Base-by-base conservation (phyloP, 92 coral and sea anemone genomes). In the Metridium senile region DNA sequence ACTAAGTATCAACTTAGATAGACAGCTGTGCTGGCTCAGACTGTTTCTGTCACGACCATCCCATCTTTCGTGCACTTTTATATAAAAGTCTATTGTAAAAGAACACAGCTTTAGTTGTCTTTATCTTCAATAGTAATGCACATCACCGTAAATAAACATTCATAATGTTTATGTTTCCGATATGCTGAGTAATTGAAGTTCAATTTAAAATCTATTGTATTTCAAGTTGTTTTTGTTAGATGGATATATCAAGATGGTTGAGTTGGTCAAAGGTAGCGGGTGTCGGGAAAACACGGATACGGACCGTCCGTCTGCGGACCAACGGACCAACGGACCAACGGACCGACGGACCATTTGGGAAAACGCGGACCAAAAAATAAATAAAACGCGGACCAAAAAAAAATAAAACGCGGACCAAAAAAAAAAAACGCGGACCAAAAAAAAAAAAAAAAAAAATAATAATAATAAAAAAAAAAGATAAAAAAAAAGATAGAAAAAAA, bases 181-280 rank as follows among this genome's bases (percentile, higher is more conserved):
- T 63, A 63, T 63, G 69, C 45, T 28, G 69, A 63, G 69, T 62
- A 57, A 58, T 73, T 57, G 64, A 73, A 62, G 64, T 58, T 73
- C 78, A 73, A 58, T 73, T 73, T 73, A 58, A 73, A 73, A 57
- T 73, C 78, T 73, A 73, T 73, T 58, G 64, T 73, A 63, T 58
- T 73, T 43, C 66, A 35, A 73, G 68, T 57, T 73, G 64, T 73
- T 68, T 58, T 73, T 58, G 67, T 73, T 57, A 73, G 78, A 73
- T 73, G 54, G 63, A 57, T 57, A 73, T 73, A 59, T 52, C 49
- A 71, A 59, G 61, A 54, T 39, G 49, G 9, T 2, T 23, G 23
- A 61, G 31, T 1, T 23, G 66, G 66, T 22, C 66, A 61, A 27
- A 61, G 66, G 59, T 54, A 39, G n/a, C n/a, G n/a, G n/a, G n/a